Evolutionary conservation across 2,113 vertebrate species (phyloP).

Genomic region (Emydura subglobosa): DNA sequence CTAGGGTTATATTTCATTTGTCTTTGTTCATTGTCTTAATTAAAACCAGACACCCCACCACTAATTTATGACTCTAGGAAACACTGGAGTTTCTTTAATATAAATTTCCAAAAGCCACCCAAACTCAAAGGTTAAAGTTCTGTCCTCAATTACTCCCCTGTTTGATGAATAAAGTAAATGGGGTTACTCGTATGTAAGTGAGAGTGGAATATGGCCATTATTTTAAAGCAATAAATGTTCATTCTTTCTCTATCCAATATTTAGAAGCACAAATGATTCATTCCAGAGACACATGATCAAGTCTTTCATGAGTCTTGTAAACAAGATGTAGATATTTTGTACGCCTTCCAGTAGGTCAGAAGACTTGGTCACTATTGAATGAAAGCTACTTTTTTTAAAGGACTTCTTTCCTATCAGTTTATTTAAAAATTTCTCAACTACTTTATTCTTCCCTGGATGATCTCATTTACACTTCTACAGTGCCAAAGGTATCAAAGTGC

Average conservation of each 20-base stretch:
- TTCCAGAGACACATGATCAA: not conserved
- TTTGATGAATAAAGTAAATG: not conserved
- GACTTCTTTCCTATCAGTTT: not conserved
- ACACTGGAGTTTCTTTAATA: slow-evolving; percentile 12
- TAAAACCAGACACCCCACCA: slow-evolving; percentile 49
- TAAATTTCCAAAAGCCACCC: slow-evolving; percentile 52
- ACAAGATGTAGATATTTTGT: not conserved
- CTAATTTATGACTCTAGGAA: slow-evolving; percentile 53
- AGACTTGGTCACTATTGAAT: not conserved
- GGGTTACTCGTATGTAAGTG: not conserved
- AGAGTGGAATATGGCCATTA: not conserved
- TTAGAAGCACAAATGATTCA: slow-evolving; percentile 12
- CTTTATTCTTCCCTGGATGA: not conserved
- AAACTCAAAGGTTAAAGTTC: slow-evolving; percentile 43
- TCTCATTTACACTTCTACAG: not conserved
- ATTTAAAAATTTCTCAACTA: not conserved
- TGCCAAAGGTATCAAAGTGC: not conserved
- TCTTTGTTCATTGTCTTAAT: slow-evolving; percentile 57
- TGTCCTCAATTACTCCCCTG: slow-evolving; percentile 53
- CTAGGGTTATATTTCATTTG: slow-evolving; percentile 67
- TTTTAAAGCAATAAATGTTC: not conserved
- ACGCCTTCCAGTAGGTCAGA: not conserved
- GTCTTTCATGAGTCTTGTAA: not conserved
- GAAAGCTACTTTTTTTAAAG: not conserved
- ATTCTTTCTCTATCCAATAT: not conserved